Conservation (phyloP, 2,797 vertebrate genomes). For the Clarias platycephalus region DNA sequence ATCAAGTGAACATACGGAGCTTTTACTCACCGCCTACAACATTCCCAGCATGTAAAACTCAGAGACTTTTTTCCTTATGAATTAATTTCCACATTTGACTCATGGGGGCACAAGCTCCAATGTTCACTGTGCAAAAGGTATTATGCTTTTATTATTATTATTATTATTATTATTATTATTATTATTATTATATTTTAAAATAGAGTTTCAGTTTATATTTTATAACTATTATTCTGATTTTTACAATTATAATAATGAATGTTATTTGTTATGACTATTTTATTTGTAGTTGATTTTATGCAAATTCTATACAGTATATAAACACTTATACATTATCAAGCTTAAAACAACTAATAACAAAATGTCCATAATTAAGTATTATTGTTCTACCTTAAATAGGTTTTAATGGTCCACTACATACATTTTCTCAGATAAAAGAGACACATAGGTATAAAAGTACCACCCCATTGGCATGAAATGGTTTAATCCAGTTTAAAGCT, state of each 20-base stretch:
- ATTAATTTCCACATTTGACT: conserved; percentile 6
- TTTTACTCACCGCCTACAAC: neutral
- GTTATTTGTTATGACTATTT: neutral
- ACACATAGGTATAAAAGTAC: too few species aligned
- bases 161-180: too few species aligned
- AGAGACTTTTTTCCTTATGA: neutral
- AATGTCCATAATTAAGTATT: neutral
- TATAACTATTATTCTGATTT: neutral
- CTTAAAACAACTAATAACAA: neutral
- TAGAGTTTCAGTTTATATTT: neutral
- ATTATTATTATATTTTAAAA: too few species aligned
- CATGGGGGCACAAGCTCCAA: neutral
- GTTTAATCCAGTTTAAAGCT: neutral
- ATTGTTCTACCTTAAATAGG: neutral
- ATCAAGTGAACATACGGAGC: neutral
- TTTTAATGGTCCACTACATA: neutral
- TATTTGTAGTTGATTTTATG: neutral
- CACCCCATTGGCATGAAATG: neutral
- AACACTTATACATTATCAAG: neutral
- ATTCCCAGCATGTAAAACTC: conserved; percentile 18
- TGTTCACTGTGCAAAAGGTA: neutral
- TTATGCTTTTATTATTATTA: neutral
- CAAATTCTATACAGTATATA: neutral
- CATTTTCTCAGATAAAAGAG: neutral
- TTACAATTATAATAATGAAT: neutral